These are phyloP conservation scores for Hiodon alosoides DNA, from an alignment of 2,113 vertebrate genomes.

Conservation along the genomic window DNA sequence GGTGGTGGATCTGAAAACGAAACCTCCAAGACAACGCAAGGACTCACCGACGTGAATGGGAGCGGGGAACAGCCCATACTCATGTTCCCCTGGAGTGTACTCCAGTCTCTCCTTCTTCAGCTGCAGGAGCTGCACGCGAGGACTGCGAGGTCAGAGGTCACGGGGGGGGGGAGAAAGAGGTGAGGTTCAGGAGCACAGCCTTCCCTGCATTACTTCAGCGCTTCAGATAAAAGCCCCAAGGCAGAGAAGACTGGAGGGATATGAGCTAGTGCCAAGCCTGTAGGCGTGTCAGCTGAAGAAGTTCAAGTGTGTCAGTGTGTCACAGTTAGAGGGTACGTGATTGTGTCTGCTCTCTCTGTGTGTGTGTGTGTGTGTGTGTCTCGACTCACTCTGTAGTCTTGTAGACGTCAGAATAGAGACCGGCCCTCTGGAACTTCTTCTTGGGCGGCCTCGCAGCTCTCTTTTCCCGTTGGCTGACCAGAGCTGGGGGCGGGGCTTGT, in stretches of 20 bases:
- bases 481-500: conserved; percentile 49
- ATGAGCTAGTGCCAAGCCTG: not conserved
- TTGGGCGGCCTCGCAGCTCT: conserved; percentile 65
- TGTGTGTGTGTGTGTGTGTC: not conserved
- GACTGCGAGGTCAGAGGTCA: conserved; percentile 51
- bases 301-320: not conserved
- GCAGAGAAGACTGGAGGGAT: no score
- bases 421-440: conserved; percentile 73
- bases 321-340: not conserved
- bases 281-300: not conserved
- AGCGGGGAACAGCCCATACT: conserved; percentile 83
- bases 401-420: conserved; percentile 70
- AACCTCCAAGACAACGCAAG: not conserved
- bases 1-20: not conserved
- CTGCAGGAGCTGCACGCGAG: conserved; percentile 74
- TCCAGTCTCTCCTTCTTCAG: conserved; percentile 78
- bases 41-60: conserved; percentile 93
- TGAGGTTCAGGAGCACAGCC: not conserved
- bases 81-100: conserved; percentile 77
- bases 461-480: conserved; percentile 59
- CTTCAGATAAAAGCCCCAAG: not conserved
- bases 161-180: conserved; percentile 5
- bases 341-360: not conserved
- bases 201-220: not conserved
- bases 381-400: conserved; percentile 82